These are phyloP conservation scores for Alviniconcha strummeri DNA, from an alignment of 2,888 invertebrate species.

Conservation along the genomic window DNA sequence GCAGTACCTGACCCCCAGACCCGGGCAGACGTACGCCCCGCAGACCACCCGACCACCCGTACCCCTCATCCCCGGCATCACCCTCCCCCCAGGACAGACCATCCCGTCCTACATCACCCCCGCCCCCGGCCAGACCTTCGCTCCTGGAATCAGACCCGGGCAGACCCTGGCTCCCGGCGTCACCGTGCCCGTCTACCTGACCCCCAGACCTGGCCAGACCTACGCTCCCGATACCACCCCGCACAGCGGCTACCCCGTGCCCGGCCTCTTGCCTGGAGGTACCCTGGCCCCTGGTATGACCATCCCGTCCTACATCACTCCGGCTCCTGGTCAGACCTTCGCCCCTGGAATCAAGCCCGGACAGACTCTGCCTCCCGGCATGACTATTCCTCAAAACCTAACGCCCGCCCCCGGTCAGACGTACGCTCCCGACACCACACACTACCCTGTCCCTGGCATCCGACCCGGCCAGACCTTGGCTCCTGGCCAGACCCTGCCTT, in stretches of 20 bases:
- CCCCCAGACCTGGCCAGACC: slow-evolving; percentile 31
- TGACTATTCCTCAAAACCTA: slow-evolving; percentile 39
- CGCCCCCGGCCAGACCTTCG: slow-evolving; percentile 43
- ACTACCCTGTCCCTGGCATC: slow-evolving; percentile 44
- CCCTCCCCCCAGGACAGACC: slow-evolving; percentile 49
- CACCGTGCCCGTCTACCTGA: slow-evolving; percentile 38
- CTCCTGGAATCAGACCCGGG: slow-evolving; percentile 45
- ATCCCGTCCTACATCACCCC: slow-evolving; percentile 44
- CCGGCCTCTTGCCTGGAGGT: slow-evolving; percentile 24
- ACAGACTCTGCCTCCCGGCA: slow-evolving; percentile 48
- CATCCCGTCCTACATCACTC: slow-evolving; percentile 42
- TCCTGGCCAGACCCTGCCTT: slow-evolving; percentile 44
- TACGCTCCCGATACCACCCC: slow-evolving; percentile 30
- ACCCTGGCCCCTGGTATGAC: slow-evolving; percentile 43
- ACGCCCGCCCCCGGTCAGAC: slow-evolving; percentile 49
- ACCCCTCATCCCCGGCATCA: slow-evolving; percentile 46
- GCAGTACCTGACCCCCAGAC: slow-evolving; percentile 44
- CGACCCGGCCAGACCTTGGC: slow-evolving; percentile 47
- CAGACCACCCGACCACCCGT: slow-evolving; percentile 44
- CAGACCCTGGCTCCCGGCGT: slow-evolving; percentile 46
- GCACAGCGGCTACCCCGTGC: slow-evolving; percentile 33
- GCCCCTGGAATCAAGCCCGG: slow-evolving; percentile 45
- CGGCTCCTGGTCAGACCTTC: slow-evolving; percentile 47
- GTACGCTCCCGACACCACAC: slow-evolving; percentile 48
- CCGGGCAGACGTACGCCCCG: slow-evolving; percentile 45